Evolutionary conservation across 2,113 vertebrate genomes (phyloP), one percentile per base, ranked within the genome.

Genomic region (Picathartes gymnocephalus): DNA sequence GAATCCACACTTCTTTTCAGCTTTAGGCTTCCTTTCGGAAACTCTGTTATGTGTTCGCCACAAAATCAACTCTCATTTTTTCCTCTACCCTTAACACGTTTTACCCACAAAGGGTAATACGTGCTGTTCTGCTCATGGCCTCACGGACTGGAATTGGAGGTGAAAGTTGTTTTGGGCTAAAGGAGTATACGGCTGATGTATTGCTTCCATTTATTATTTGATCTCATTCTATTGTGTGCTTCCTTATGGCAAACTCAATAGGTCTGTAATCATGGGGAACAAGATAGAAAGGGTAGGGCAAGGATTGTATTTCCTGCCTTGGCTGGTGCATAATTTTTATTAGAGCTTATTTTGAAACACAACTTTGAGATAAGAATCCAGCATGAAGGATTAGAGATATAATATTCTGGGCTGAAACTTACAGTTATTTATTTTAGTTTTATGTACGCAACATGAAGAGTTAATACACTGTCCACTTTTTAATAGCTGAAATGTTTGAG

Each of bases 161-260:
- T 73, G 88, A 97, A 93, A 94, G 93, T 91, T 95, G 92, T 90
- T 94, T 94, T 91, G 85, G 71, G 79, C 47, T 90, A 62, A 80
- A 92, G 65, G 51, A 95, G 40, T 71, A 81, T 93, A 93, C 7
- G 31, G 77, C 93, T 96, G 93, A 97, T 95, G 57, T 94, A 96
- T 96, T 94, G 80, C 95, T 96, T 96, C 95, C 93, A 92, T 94
- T 97, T 96, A 96, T 96, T 95, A 96, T 96, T 96, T 94, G 80
- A 81, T 97, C 86, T 81, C 79, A 81, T 95, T 94, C 88, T 92
- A 81, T 93, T 96, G 88, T 95, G 91, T 72, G 69, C 88, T 95
- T 96, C 88, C 79, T 96, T 94, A 94, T 66, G 71, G 94, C 90
- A 74, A 60, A 48, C 76, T 97, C 82, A 92, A 96, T 96, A 45